These are phyloP conservation scores for Prochilodus magdalenae DNA, from an alignment of 2,113 vertebrate species.

Conservation along the genomic window DNA sequence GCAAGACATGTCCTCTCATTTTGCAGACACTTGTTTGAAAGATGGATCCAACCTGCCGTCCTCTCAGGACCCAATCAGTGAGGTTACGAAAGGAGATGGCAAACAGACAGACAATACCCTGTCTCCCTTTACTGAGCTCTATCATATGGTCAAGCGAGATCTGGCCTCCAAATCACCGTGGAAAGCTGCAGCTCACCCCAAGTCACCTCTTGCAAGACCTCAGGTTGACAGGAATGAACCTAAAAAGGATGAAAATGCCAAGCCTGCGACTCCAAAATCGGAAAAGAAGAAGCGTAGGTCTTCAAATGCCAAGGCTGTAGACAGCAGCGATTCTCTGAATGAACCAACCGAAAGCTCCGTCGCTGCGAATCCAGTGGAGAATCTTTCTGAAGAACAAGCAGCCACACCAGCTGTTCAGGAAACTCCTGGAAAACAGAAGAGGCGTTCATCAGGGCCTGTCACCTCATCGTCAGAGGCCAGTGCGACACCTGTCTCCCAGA, in stretches of 20 bases:
- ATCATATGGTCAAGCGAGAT: constrained; percentile 81
- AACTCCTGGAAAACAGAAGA: constrained; percentile 13
- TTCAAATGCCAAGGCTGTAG: constrained; percentile 13
- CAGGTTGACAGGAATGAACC: constrained; percentile 6
- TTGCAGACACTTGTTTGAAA: constrained; percentile 70
- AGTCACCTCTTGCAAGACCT: constrained; percentile 52
- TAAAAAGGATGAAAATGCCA: constrained; percentile 1
- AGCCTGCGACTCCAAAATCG: constrained; percentile 55
- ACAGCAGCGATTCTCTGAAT: not conserved
- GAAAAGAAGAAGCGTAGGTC: constrained; percentile 61
- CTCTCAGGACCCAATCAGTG: constrained; percentile 62
- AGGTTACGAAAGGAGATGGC: constrained; percentile 53
- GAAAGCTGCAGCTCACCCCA: constrained; percentile 59
- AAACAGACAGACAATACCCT: constrained; percentile 26
- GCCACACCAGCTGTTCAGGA: not conserved
- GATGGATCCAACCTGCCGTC: constrained; percentile 72
- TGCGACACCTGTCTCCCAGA: constrained; percentile 42
- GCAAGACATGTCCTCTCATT: not conserved
- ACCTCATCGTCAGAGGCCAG: not conserved
- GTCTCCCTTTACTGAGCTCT: constrained; percentile 84
- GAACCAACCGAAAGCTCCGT: not conserved
- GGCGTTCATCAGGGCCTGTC: constrained; percentile 10
- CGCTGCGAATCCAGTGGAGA: not conserved
- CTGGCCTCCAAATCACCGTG: constrained; percentile 67
- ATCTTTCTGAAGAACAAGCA: not conserved